Evolutionary conservation across 2,888 invertebrate species (phyloP).

Genomic region (Andrena bicolor): DNA sequence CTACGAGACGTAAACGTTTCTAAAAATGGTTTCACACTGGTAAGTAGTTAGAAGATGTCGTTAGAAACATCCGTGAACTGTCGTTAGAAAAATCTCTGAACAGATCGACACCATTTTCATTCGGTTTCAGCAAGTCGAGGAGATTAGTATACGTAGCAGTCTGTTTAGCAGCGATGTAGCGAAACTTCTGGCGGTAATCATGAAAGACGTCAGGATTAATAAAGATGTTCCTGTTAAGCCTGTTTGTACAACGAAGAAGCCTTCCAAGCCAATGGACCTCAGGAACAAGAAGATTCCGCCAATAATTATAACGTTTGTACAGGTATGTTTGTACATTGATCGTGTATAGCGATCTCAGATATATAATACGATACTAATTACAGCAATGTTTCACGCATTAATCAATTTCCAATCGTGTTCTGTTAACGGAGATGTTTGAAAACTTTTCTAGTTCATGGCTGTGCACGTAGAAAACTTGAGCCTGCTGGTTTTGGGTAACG

Average conservation of each 20-base stretch:
- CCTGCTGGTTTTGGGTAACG: slow-evolving; percentile 88
- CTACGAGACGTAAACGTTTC: slow-evolving; percentile 93
- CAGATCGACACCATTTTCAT: neutral
- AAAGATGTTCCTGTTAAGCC: slow-evolving; percentile 88
- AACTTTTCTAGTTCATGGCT: slow-evolving; percentile 90
- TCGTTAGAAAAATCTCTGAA: neutral
- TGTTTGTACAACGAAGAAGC: slow-evolving; percentile 66
- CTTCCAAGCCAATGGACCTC: slow-evolving; percentile 87
- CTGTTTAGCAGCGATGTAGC: slow-evolving; percentile 95
- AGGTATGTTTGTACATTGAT: slow-evolving; percentile 86
- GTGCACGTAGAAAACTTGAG: slow-evolving; percentile 92
- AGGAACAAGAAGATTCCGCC: slow-evolving; percentile 92
- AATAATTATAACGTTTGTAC: slow-evolving; percentile 93
- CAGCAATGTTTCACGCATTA: neutral
- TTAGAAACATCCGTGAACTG: neutral
- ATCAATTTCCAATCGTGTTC: neutral
- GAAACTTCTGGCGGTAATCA: slow-evolving; percentile 93
- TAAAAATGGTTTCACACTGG: slow-evolving; percentile 92
- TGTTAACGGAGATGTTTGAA: slow-evolving; percentile 12
- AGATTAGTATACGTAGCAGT: slow-evolving; percentile 94
- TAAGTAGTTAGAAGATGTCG: slow-evolving; percentile 85
- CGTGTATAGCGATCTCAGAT: neutral
- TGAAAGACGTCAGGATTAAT: slow-evolving; percentile 92
- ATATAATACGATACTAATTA: neutral
- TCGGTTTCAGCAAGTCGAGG: slow-evolving; percentile 91